phyloP scores from a whole-genome alignment of 2,113 vertebrate species.

The Halcyon malimbica region DNA sequence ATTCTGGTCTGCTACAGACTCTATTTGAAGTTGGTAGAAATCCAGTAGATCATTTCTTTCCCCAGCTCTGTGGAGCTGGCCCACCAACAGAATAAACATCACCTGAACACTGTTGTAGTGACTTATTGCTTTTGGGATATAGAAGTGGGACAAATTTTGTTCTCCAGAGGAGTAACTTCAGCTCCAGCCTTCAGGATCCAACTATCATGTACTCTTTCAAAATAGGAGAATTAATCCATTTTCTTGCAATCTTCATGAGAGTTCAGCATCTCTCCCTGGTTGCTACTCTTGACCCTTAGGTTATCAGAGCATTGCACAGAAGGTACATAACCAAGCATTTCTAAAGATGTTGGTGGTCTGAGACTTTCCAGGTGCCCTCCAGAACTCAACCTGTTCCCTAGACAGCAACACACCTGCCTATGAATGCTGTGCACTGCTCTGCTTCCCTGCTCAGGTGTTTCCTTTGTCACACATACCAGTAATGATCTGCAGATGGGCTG shows the following conservation, averaged over 20 bases:
- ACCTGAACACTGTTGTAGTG: neutral
- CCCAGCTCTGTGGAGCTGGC: neutral
- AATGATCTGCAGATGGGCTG: conserved; percentile 61
- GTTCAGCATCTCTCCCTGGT: neutral
- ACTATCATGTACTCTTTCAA: neutral
- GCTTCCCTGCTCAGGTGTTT: conserved; percentile 54
- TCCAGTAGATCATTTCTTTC: neutral
- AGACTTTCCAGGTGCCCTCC: conserved; percentile 30
- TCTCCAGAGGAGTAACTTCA: neutral
- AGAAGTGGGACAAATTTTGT: neutral
- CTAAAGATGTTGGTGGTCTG: conserved; percentile 2
- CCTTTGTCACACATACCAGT: conserved; percentile 14
- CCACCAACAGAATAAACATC: neutral
- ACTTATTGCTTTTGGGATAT: neutral
- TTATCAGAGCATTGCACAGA: neutral
- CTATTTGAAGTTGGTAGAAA: neutral
- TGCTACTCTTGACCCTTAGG: neutral
- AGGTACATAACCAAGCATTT: neutral
- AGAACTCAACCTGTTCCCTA: conserved; percentile 17
- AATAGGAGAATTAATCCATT: neutral
- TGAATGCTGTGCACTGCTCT: neutral
- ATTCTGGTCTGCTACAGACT: neutral
- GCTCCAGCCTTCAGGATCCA: neutral
- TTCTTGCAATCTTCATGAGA: neutral
- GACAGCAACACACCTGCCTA: conserved; percentile 48